Conservation (phyloP, 2,888 invertebrate species). For the Synergus laeviventris region DNA sequence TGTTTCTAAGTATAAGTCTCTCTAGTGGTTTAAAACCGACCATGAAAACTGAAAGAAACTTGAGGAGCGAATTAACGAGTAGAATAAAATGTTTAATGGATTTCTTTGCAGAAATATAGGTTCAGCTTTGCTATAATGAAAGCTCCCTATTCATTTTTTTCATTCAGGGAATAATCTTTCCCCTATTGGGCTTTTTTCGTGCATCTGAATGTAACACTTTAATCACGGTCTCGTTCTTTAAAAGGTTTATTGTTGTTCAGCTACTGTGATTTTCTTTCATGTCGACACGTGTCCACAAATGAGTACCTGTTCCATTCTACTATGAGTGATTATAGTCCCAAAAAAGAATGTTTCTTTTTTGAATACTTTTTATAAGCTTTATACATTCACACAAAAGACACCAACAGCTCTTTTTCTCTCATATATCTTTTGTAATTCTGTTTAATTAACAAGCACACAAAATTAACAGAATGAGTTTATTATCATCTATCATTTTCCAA, state of each 20-base stretch:
- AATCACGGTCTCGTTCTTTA: slow-evolving; percentile 7
- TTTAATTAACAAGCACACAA: too few species aligned
- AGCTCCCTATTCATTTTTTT: slow-evolving; percentile 10
- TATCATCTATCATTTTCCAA: too few species aligned
- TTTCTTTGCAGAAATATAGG: slow-evolving; percentile 6
- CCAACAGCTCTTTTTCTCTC: too few species aligned
- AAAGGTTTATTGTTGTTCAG: slow-evolving; percentile 29
- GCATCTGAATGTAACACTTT: background rate
- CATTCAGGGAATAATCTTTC: background rate
- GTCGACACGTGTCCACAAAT: slow-evolving; percentile 26
- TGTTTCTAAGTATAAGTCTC: background rate
- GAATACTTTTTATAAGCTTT: background rate
- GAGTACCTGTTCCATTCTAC: slow-evolving; percentile 5
- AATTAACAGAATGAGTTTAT: too few species aligned
- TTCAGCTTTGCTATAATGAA: slow-evolving; percentile 8
- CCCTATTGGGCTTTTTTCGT: background rate
- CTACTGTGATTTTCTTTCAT: slow-evolving; percentile 13
- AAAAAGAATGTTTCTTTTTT: background rate
- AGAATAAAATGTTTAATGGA: background rate
- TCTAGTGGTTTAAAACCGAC: background rate
- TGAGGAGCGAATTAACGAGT: background rate
- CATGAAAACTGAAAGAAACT: background rate
- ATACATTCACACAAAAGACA: too few species aligned
- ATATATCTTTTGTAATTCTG: too few species aligned
- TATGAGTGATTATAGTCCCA: slow-evolving; percentile 2